Conservation (phyloP, 1,140 invertebrate species). For the Drosophila orosa region DNA sequence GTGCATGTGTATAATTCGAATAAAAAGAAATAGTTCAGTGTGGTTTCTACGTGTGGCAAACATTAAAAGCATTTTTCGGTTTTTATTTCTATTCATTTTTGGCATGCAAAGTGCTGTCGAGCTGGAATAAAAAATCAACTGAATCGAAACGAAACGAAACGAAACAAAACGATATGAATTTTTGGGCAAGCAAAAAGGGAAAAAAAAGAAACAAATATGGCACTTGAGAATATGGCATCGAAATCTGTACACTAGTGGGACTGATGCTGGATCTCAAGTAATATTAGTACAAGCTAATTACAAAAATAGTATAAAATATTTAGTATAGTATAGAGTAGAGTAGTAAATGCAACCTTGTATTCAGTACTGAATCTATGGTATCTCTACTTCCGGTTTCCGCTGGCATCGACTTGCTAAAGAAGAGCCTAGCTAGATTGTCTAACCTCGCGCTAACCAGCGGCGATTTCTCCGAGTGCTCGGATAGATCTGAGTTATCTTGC, state of each 20-base stretch:
- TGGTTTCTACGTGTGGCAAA: conserved; percentile 51
- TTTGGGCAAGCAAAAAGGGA: conserved; percentile 30
- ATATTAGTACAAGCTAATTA: conserved; percentile 43
- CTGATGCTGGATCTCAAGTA: conserved; percentile 43
- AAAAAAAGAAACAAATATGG: conserved; percentile 19
- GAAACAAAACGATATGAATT: conserved; percentile 16
- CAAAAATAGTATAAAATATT: conserved; percentile 31
- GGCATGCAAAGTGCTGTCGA: conserved; percentile 74
- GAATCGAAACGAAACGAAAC: conserved; percentile 28
- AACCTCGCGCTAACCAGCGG: conserved; percentile 87
- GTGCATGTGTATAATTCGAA: conserved; percentile 24
- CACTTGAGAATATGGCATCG: conserved; percentile 36
- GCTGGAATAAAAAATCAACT: conserved; percentile 28
- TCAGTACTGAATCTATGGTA: conserved; percentile 84
- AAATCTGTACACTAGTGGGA: conserved; percentile 45
- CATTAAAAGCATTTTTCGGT: conserved; percentile 57
- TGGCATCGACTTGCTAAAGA: conserved; percentile 86
- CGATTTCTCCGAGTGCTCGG: conserved; percentile 85
- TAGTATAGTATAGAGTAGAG: conserved; percentile 46
- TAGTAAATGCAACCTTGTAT: conserved; percentile 82
- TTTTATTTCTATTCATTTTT: conserved; percentile 37
- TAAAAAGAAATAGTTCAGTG: conserved; percentile 39
- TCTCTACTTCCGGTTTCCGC: conserved; percentile 85
- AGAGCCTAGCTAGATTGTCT: conserved; percentile 87
- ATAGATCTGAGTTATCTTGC: conserved; percentile 85